These are phyloP conservation scores for Nyleta sp. DNA, from an alignment of 2,888 invertebrate species.

Conservation along the genomic window DNA sequence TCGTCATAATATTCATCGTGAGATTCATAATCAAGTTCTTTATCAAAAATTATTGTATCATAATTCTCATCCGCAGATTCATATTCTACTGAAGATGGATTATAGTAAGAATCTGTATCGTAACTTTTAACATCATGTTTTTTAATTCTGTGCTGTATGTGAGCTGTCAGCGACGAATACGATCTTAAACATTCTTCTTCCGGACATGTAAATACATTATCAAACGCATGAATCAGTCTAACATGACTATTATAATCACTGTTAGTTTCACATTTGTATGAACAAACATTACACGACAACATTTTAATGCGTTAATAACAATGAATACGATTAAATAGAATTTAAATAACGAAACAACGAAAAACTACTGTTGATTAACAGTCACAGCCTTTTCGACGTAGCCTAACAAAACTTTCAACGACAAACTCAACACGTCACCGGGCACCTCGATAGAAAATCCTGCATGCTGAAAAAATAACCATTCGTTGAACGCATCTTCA, in stretches of 20 bases:
- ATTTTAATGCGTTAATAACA: slow-evolving; percentile 1
- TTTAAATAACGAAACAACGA: background rate
- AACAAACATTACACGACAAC: slow-evolving; percentile 11
- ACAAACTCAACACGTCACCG: slow-evolving; percentile 12
- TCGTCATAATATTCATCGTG: no score
- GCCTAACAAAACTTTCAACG: slow-evolving; percentile 13
- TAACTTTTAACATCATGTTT: background rate
- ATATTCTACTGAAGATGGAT: background rate
- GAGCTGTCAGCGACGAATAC: slow-evolving; percentile 17
- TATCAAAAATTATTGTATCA: slow-evolving; percentile 2
- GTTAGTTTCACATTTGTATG: slow-evolving; percentile 21
- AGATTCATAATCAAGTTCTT: background rate
- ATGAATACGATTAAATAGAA: background rate
- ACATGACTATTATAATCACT: slow-evolving; percentile 23
- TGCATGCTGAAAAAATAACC: slow-evolving; percentile 30
- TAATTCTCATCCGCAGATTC: background rate
- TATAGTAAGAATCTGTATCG: background rate
- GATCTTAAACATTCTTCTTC: slow-evolving; percentile 9
- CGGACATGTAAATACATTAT: slow-evolving; percentile 17
- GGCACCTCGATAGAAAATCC: slow-evolving; percentile 18
- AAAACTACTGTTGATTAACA: background rate
- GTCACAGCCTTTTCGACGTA: background rate
- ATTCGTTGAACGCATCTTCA: slow-evolving; percentile 8
- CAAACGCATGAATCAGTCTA: slow-evolving; percentile 13
- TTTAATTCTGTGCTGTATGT: slow-evolving; percentile 14